Evolutionary conservation across 2,797 vertebrate genomes (phyloP).

Genomic region (Hydrocynus forskahlii): DNA sequence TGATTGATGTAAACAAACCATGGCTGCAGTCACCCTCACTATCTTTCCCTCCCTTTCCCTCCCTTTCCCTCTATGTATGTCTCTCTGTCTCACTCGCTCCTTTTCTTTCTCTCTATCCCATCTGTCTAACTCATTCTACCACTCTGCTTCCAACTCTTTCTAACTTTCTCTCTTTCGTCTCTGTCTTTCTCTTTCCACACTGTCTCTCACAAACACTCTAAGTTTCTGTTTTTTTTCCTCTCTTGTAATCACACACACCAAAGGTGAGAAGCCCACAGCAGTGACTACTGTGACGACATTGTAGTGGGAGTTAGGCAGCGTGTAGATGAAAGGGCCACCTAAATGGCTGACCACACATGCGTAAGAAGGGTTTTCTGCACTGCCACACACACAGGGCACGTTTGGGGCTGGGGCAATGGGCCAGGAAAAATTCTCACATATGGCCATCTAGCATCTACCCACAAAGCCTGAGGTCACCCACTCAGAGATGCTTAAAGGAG

Average conservation of each 20-base stretch:
- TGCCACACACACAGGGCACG: slow-evolving; percentile 30
- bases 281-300: slow-evolving; percentile 3
- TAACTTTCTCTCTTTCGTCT: not conserved
- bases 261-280: slow-evolving; percentile 2
- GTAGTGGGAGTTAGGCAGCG: slow-evolving; percentile 11
- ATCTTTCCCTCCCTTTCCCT: not conserved
- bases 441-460: slow-evolving; percentile 32
- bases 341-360: slow-evolving; percentile 52
- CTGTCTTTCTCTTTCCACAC: not conserved
- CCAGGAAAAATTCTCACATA: slow-evolving; percentile 51
- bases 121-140: not conserved
- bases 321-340: slow-evolving; percentile 31
- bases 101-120: too few species aligned
- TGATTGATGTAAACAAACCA: too few species aligned
- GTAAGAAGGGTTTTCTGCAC: slow-evolving; percentile 53
- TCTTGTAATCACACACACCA: not conserved
- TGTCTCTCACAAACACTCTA: not conserved
- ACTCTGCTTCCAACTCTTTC: not conserved
- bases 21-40: not conserved
- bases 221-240: not conserved
- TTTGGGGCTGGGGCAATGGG: slow-evolving; percentile 15
- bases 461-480: slow-evolving; percentile 47
- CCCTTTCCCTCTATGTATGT: not conserved
- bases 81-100: not conserved
- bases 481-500: slow-evolving; percentile 25